These are phyloP conservation scores for Drosophila sturtevanti DNA, from an alignment of 1,140 invertebrate species.

Conservation along the genomic window DNA sequence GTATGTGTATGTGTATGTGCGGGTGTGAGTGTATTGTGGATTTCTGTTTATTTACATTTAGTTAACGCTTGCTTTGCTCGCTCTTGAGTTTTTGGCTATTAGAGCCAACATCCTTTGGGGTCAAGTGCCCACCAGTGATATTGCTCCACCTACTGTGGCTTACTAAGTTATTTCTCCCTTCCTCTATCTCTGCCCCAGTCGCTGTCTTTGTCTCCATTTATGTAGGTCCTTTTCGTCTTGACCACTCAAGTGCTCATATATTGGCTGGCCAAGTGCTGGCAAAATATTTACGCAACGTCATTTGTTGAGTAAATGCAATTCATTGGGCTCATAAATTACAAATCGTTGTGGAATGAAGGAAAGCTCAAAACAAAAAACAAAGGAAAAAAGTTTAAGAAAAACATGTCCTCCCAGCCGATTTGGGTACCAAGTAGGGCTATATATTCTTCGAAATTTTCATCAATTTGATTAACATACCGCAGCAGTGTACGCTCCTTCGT, in stretches of 20 bases:
- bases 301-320: slow-evolving; percentile 55
- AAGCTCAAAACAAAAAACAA: not conserved
- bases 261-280: slow-evolving; percentile 40
- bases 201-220: slow-evolving; percentile 16
- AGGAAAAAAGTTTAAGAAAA: too few relatives aligned
- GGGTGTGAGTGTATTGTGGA: slow-evolving; percentile 5
- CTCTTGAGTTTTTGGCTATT: slow-evolving; percentile 65
- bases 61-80: slow-evolving; percentile 55
- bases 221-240: not conserved
- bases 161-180: not conserved
- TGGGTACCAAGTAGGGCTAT: too few relatives aligned
- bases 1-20: slow-evolving; percentile 12
- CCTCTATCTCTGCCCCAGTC: not conserved
- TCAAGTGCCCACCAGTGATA: slow-evolving; percentile 49
- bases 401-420: too few relatives aligned
- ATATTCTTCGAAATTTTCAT: too few relatives aligned
- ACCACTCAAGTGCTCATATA: slow-evolving; percentile 43
- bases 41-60: slow-evolving; percentile 65
- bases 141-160: slow-evolving; percentile 1
- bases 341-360: slow-evolving; percentile 18
- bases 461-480: too few relatives aligned
- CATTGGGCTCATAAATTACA: slow-evolving; percentile 66
- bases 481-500: too few relatives aligned
- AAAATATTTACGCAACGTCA: slow-evolving; percentile 55
- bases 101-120: slow-evolving; percentile 55